Evolutionary conservation across 2,888 invertebrate genomes (phyloP).

Genomic region (Deilephila elpenor): DNA sequence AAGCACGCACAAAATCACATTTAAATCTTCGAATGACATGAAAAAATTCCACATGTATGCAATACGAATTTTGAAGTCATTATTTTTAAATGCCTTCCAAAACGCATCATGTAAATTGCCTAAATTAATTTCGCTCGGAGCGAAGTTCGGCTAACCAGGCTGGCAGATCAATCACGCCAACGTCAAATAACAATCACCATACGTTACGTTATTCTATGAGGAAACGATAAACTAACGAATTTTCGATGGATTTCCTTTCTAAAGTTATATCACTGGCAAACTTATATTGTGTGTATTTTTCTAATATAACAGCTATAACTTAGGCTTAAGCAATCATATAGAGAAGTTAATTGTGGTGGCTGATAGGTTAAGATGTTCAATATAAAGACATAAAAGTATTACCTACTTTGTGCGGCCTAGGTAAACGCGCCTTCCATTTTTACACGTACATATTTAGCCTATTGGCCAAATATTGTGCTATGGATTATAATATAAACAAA

Average conservation of each 20-base stretch:
- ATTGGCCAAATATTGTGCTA: too few species aligned
- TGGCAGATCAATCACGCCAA: background rate
- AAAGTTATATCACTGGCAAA: slow-evolving; percentile 38
- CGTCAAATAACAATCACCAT: slow-evolving; percentile 31
- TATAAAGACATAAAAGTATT: background rate
- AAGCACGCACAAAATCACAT: too few species aligned
- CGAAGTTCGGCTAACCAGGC: slow-evolving; percentile 6
- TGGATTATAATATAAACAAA: too few species aligned
- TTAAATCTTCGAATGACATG: too few species aligned
- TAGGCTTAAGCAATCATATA: slow-evolving; percentile 5
- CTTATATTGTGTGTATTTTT: slow-evolving; percentile 29
- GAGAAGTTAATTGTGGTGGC: background rate
- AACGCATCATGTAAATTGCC: background rate
- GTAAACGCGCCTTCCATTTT: too few species aligned
- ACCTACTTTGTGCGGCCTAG: too few species aligned
- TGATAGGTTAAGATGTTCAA: background rate
- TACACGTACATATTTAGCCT: too few species aligned
- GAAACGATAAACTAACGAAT: slow-evolving; percentile 47
- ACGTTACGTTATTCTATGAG: slow-evolving; percentile 37
- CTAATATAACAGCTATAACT: background rate
- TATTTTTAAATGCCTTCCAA: background rate
- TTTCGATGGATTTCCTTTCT: slow-evolving; percentile 50
- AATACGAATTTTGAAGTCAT: background rate
- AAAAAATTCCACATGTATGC: background rate
- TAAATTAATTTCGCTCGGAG: background rate